Conservation (phyloP, 1,140 invertebrate species). For the Drosophila ercepeae region DNA sequence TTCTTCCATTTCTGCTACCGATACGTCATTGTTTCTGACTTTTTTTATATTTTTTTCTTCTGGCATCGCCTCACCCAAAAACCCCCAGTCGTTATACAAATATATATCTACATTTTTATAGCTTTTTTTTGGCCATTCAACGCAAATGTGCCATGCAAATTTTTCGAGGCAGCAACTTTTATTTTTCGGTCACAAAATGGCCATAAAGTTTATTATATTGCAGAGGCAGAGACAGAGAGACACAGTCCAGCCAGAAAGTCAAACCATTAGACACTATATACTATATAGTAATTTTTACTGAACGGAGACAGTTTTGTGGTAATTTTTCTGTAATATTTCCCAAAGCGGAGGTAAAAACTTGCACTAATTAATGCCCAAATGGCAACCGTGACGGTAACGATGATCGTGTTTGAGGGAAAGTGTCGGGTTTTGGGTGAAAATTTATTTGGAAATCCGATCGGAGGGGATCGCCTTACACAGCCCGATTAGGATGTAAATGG, state of each 20-base stretch:
- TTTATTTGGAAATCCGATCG: slow-evolving; percentile 73
- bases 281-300: slow-evolving; percentile 28
- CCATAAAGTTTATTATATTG: slow-evolving; percentile 75
- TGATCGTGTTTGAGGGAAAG: slow-evolving; percentile 50
- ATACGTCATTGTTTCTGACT: slow-evolving; percentile 27
- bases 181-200: slow-evolving; percentile 69
- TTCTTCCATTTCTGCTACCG: slow-evolving; percentile 25
- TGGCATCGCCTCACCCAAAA: slow-evolving; percentile 23
- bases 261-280: slow-evolving; percentile 38
- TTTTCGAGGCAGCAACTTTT: slow-evolving; percentile 37
- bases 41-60: neutral
- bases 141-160: slow-evolving; percentile 46
- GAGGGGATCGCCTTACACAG: slow-evolving; percentile 46
- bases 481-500: slow-evolving; percentile 60
- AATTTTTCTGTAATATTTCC: slow-evolving; percentile 70
- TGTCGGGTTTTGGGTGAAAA: slow-evolving; percentile 34
- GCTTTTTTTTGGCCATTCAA: slow-evolving; percentile 28
- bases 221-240: slow-evolving; percentile 19
- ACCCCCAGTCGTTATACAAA: slow-evolving; percentile 23
- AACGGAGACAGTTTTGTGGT: slow-evolving; percentile 54
- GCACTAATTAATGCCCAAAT: slow-evolving; percentile 62
- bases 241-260: neutral
- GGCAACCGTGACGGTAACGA: neutral
- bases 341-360: slow-evolving; percentile 59
- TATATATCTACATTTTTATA: slow-evolving; percentile 16